A percentile compares a stretch with the other conserved stretches of the same genome.
Evolutionary conservation across 1,140 invertebrate genomes (phyloP).

Genomic region (Bilobella aurantiaca): DNA sequence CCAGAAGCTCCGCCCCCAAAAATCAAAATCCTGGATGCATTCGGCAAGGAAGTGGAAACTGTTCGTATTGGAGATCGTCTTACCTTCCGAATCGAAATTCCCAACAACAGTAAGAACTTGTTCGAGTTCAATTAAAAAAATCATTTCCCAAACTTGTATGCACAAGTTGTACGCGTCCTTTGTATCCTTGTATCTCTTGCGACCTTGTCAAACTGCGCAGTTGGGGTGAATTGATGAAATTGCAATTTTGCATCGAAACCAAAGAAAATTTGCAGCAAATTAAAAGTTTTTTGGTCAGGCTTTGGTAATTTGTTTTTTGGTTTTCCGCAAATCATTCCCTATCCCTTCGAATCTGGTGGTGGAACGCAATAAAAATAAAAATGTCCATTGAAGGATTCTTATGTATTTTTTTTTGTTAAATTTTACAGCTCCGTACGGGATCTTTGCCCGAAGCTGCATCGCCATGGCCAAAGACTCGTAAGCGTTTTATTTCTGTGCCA

Average conservation of each 20-base stretch:
- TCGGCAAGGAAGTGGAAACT: constrained; percentile 77
- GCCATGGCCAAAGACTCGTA: constrained; percentile 89
- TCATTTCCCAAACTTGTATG: no score
- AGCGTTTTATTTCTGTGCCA: not conserved
- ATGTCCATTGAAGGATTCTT: not conserved
- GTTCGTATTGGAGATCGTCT: constrained; percentile 88
- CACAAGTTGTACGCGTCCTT: no score
- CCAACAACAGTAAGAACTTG: constrained; percentile 73
- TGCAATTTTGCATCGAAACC: not conserved
- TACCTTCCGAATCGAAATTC: constrained; percentile 90
- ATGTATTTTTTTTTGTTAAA: constrained; percentile 16
- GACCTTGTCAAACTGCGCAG: no score
- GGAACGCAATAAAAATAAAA: not conserved
- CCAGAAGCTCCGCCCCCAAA: constrained; percentile 87
- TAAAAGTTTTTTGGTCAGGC: constrained; percentile 12
- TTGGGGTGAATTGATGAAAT: constrained; percentile 3
- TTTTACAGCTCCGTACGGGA: constrained; percentile 78
- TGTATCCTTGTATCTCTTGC: no score
- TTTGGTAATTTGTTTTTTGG: not conserved
- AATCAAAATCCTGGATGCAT: constrained; percentile 76
- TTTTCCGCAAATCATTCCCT: constrained; percentile 7
- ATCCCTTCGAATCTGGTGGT: not conserved
- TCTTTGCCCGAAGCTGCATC: constrained; percentile 87
- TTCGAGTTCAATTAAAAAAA: no score
- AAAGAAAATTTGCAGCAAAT: not conserved